Base-by-base conservation (phyloP, 2,113 vertebrate species). In the Hiodon tergisus region DNA sequence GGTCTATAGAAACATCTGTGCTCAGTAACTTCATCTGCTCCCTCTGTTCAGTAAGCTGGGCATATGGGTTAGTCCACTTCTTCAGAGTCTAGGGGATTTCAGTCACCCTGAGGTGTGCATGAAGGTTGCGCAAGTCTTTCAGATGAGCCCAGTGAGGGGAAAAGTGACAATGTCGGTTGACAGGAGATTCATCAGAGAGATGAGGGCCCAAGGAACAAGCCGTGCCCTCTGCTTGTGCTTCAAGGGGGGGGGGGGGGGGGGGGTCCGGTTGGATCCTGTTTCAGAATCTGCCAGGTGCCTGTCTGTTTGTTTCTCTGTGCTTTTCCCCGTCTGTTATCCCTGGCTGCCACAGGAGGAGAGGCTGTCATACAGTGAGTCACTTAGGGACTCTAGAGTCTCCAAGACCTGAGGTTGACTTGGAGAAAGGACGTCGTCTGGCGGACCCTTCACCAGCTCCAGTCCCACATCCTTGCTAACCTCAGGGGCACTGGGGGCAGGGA, bases 271-370 rank as follows among this genome's bases (percentile, higher is more conserved):
- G n/a, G 31, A 31, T 31, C 31, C 31, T 31, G 31, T 31, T 31
- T 31, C 31, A 31, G 31, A 31, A 31, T 31, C 31, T 31, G 31
- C 31, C 31, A 31, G 31, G 31, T 31, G 61, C 11, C 52, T 54
- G 3, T 17, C 14, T 4, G 17, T 55, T 31, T 31, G 31, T 31
- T 31, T 31, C 31, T 31, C 31, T 31, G 31, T 31, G 31, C 31
- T 31, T 31, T 9, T 14, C 10, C n/a, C 71, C 16, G 48, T 46
- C 50, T 13, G 46, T 95, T 86, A 97, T 79, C 95, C 95, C 81
- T 98, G 95, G 87, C 95, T 98, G 82, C 95, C 95, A 53, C 96
- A 97, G 72, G 95, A 97, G 0, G 95, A 96, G 59, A 96, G 90
- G 9, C 95, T 96, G 89, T 97, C 95, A 31, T 97, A 98, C 74